These are phyloP conservation scores for Cecropterus lyciades DNA, from an alignment of 1,140 invertebrate genomes.

Conservation along the genomic window DNA sequence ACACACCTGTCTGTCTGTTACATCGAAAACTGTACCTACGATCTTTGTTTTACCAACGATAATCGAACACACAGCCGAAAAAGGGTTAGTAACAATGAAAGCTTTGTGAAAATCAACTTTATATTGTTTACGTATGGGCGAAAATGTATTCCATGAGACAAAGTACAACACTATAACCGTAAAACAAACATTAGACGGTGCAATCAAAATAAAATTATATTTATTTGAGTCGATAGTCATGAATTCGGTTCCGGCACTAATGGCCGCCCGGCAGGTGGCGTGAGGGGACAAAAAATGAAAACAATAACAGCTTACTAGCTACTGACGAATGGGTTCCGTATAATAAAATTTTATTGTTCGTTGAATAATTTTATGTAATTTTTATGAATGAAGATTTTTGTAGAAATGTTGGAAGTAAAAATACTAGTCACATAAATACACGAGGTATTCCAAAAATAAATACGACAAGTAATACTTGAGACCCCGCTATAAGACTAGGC, in stretches of 20 bases:
- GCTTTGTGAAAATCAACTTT: conserved; percentile 11
- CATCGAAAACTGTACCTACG: conserved; percentile 1
- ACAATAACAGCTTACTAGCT: conserved; percentile 37
- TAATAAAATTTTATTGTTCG: conserved; percentile 8
- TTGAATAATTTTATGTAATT: background rate
- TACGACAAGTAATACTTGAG: too few species aligned
- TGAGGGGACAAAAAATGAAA: conserved; percentile 40
- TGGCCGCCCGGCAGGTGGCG: conserved; percentile 61
- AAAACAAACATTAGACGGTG: conserved; percentile 57
- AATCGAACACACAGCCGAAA: background rate
- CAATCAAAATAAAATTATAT: conserved; percentile 70
- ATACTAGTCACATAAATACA: too few species aligned
- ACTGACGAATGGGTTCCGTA: conserved; percentile 34
- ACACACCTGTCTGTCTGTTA: conserved; percentile 8
- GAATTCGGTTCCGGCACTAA: conserved; percentile 61
- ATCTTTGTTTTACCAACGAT: background rate
- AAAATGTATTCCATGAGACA: conserved; percentile 22
- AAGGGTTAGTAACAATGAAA: conserved; percentile 13
- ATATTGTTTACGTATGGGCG: conserved; percentile 2
- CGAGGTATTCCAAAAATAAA: too few species aligned
- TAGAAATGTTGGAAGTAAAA: too few species aligned
- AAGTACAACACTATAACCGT: conserved; percentile 41
- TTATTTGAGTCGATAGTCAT: conserved; percentile 57
- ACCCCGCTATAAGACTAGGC: too few species aligned
- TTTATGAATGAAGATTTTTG: conserved; percentile 1